Conservation (phyloP, 2,888 invertebrate species). For the Thecophora atra region DNA sequence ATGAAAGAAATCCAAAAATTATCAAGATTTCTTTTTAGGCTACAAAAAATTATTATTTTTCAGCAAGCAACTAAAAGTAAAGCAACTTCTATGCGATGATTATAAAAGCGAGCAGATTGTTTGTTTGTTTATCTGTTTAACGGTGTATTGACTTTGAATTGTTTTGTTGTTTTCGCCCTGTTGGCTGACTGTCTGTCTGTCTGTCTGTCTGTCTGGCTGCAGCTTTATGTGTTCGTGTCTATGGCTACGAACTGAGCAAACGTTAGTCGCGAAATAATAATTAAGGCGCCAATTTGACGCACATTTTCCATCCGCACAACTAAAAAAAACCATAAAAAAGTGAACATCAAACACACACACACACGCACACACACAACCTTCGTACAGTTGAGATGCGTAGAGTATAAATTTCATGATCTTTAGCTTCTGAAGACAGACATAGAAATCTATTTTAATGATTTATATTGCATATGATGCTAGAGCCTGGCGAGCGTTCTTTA, state of each 20-base stretch:
- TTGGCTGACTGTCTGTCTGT: constrained; percentile 14
- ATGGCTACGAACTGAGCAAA: constrained; percentile 29
- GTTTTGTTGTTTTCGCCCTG: neutral
- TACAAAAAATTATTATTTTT: no score
- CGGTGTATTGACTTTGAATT: constrained; percentile 32
- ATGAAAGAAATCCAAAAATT: no score
- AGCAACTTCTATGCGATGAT: neutral
- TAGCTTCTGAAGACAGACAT: constrained; percentile 30
- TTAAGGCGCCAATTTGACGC: constrained; percentile 50
- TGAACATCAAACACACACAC: constrained; percentile 15
- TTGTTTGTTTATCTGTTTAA: constrained; percentile 33
- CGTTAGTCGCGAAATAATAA: constrained; percentile 44
- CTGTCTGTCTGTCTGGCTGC: constrained; percentile 21
- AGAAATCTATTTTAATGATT: constrained; percentile 41
- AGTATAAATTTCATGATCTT: constrained; percentile 38
- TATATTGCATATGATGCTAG: constrained; percentile 38
- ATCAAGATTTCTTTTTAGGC: no score
- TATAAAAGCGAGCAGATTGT: neutral
- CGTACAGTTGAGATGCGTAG: neutral
- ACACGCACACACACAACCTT: constrained; percentile 4
- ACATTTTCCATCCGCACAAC: constrained; percentile 40
- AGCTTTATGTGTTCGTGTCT: no score
- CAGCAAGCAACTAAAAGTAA: no score
- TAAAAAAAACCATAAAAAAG: constrained; percentile 23
- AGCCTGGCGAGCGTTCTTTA: constrained; percentile 38